Conservation (phyloP, 2,797 vertebrate genomes). For the Numenius phaeopus region DNA sequence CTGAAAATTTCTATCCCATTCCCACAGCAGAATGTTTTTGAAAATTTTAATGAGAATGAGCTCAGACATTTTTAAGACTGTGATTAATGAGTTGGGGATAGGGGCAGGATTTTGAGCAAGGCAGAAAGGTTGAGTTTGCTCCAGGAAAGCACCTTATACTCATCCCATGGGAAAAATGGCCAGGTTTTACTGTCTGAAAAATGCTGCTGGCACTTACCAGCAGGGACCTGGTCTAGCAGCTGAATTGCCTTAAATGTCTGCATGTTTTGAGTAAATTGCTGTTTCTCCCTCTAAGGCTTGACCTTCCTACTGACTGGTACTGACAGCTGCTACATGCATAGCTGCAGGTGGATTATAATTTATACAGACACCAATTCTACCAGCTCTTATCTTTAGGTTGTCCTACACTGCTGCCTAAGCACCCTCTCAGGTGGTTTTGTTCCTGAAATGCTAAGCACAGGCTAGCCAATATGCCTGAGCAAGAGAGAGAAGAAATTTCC, state of each 20-base stretch:
- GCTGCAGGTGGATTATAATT: neutral
- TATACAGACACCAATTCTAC: neutral
- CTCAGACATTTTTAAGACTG: neutral
- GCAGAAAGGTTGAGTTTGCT: neutral
- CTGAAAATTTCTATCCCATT: neutral
- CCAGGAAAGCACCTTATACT: neutral
- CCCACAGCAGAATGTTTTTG: neutral
- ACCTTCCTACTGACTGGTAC: neutral
- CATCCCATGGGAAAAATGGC: neutral
- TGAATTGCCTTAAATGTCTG: neutral
- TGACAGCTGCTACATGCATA: neutral
- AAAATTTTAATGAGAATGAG: neutral
- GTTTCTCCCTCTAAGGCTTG: neutral
- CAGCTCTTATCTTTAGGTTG: neutral
- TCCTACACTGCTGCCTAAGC: neutral
- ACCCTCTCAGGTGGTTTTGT: neutral
- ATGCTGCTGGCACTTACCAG: neutral
- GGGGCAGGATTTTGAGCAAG: neutral
- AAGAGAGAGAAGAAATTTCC: neutral
- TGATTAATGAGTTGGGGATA: neutral
- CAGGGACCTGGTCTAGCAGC: neutral
- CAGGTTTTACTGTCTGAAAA: neutral
- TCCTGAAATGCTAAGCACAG: neutral
- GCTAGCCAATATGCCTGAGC: neutral
- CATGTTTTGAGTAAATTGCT: neutral